A percentile compares a stretch with the other conserved stretches of the same genome.
These are phyloP conservation scores for Apamea anceps DNA, from an alignment of 2,888 invertebrate genomes.

Conservation along the genomic window DNA sequence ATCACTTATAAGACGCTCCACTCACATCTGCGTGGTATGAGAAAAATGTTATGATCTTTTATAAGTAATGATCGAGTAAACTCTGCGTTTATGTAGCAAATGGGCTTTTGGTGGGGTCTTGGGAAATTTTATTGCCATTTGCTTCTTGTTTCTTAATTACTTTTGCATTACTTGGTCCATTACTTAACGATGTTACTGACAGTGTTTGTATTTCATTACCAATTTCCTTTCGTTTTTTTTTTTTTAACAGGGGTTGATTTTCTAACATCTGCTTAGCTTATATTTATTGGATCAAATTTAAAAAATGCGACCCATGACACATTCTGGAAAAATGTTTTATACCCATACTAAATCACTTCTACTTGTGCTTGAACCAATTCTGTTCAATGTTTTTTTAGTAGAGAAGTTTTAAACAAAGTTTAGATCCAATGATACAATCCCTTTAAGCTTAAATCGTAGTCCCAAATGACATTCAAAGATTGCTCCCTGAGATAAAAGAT, in stretches of 20 bases:
- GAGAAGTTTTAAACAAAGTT: constrained; percentile 43
- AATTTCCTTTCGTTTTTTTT: not conserved
- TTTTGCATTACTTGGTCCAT: constrained; percentile 1
- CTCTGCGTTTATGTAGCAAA: constrained; percentile 34
- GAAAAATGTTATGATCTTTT: constrained; percentile 66
- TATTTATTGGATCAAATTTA: not conserved
- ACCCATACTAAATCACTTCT: not conserved
- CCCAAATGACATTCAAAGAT: constrained; percentile 58
- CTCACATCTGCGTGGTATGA: constrained; percentile 58
- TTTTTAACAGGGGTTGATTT: not conserved
- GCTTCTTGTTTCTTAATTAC: constrained; percentile 24
- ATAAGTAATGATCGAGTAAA: constrained; percentile 48
- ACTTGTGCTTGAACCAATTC: constrained; percentile 10
- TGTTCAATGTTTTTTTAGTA: constrained; percentile 5
- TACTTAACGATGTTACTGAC: not conserved
- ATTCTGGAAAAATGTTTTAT: constrained; percentile 4
- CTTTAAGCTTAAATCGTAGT: constrained; percentile 49
- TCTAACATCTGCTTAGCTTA: no score
- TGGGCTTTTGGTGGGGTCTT: constrained; percentile 21
- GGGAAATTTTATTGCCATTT: constrained; percentile 25
- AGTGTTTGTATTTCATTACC: not conserved
- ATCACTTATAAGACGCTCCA: constrained; percentile 61
- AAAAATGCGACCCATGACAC: not conserved
- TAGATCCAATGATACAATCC: constrained; percentile 29
- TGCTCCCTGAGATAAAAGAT: constrained; percentile 53